A percentile compares a stretch with the other conserved stretches of the same genome.
Evolutionary conservation across 2,113 vertebrate species (phyloP).

Genomic region (Pan paniscus): DNA sequence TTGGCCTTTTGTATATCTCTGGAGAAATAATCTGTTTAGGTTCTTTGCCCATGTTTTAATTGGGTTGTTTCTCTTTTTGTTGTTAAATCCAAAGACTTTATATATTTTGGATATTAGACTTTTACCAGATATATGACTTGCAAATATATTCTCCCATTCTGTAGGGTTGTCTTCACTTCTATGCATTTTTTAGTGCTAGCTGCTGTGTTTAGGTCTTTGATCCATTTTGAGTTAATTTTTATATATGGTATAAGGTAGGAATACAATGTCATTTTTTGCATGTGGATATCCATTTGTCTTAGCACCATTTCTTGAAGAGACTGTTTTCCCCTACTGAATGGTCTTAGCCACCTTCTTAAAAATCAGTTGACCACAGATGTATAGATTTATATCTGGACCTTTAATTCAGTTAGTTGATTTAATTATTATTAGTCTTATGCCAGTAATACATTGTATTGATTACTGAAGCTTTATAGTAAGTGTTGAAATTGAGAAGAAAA

Average conservation of each 20-base stretch:
- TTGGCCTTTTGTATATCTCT: neutral
- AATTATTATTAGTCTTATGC: neutral
- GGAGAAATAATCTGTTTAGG: neutral
- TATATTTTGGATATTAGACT: neutral
- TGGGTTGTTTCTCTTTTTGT: neutral
- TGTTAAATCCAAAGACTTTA: neutral
- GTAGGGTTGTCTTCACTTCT: neutral
- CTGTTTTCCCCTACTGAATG: neutral
- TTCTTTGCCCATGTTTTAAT: constrained; percentile 10
- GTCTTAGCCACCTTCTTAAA: neutral
- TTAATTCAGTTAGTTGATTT: neutral
- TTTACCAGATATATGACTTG: neutral
- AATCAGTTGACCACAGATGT: neutral
- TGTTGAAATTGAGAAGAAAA: neutral
- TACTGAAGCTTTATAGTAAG: neutral
- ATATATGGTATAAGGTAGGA: neutral
- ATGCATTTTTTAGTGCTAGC: neutral
- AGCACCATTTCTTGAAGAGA: neutral
- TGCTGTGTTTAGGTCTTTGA: neutral
- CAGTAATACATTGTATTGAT: neutral
- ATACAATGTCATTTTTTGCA: neutral
- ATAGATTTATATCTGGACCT: neutral
- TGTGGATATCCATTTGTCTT: neutral
- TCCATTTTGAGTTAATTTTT: neutral
- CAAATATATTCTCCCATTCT: neutral